phyloP scores from a whole-genome alignment of 30 jellyfish, hydroid and myxozoan species.

The Clytia hemisphaerica region DNA sequence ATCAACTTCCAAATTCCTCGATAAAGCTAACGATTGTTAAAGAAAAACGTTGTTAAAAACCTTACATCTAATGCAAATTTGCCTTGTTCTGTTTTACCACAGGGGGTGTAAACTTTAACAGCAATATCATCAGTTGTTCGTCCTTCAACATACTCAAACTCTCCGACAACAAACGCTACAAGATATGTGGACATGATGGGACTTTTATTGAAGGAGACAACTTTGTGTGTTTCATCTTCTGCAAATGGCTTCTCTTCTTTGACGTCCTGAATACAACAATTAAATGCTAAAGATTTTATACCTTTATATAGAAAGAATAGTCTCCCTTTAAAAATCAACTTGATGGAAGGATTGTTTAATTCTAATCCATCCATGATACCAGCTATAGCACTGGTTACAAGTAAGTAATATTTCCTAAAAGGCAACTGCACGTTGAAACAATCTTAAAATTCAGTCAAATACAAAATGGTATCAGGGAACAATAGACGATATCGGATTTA shows the following conservation, averaged over 20 bases:
- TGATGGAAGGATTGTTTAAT: background rate
- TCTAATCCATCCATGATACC: background rate
- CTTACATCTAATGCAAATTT: conserved; percentile 82
- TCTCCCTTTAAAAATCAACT: background rate
- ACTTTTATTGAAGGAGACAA: conserved; percentile 61
- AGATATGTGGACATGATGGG: conserved; percentile 95
- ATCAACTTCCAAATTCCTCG: too few species aligned
- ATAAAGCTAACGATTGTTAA: too few species aligned
- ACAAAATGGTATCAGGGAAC: too few species aligned
- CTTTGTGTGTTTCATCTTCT: conserved; percentile 50
- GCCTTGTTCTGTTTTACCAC: conserved; percentile 93
- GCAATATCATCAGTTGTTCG: conserved; percentile 73
- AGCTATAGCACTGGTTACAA: background rate
- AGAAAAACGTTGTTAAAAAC: too few species aligned
- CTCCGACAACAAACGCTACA: conserved; percentile 95
- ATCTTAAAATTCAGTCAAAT: too few species aligned
- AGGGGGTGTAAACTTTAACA: conserved; percentile 88
- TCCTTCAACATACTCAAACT: conserved; percentile 79
- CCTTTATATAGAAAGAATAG: background rate
- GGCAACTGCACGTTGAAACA: too few species aligned
- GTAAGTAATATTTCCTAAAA: background rate
- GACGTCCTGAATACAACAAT: conserved; percentile 29
- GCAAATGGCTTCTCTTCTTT: conserved; percentile 32
- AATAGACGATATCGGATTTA: too few species aligned
- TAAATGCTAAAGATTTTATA: background rate